Evolutionary conservation across 2,113 vertebrate species (phyloP), one percentile per base, ranked within the genome.

Genomic region (Gavia stellata): DNA sequence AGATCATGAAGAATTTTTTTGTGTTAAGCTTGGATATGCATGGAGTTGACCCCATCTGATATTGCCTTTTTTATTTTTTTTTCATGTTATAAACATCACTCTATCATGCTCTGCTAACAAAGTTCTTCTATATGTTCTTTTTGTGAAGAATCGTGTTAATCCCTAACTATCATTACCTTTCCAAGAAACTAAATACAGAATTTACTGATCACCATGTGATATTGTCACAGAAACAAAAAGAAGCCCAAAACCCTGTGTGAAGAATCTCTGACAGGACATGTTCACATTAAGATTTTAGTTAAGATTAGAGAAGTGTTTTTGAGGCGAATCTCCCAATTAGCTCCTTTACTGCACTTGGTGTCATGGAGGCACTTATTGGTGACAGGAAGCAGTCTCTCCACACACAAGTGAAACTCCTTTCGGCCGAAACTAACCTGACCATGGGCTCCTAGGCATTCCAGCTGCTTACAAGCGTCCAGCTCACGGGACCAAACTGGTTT

Each of bases 341-440:
- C 29, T 87, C 28, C n/a, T 3, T 28, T 40, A 40, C 38, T 71
- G 24, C 17, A 24, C 4, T 2, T 70, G 31, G 18, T 73, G 50
- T 47, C 40, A 18, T 0, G 5, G n/a, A 63, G 33, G 12, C 26
- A 25, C 1, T 4, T 4, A 7, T 8, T 66, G 47, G 31, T 2
- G 1, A 23, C 63, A 33, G 1, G 6, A 40, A 68, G 13, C n/a
- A 44, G 38, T 24, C 0, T 0, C 4, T 34, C 21, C 5, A 3
- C 7, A 15, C 19, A 33, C 21, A 68, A 63, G 4, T 17, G 44
- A 45, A 81, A 38, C 34, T 66, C 17, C 23, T 66, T 56, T 66
- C 2, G 3, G 47, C 36, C 19, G 6, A 79, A 65, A 65, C 40
- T 50, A 63, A 33, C 6, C 14, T 68, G 53, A 33, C 11, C 10